Base-by-base conservation (phyloP, 2,797 vertebrate species). In the Anableps anableps region DNA sequence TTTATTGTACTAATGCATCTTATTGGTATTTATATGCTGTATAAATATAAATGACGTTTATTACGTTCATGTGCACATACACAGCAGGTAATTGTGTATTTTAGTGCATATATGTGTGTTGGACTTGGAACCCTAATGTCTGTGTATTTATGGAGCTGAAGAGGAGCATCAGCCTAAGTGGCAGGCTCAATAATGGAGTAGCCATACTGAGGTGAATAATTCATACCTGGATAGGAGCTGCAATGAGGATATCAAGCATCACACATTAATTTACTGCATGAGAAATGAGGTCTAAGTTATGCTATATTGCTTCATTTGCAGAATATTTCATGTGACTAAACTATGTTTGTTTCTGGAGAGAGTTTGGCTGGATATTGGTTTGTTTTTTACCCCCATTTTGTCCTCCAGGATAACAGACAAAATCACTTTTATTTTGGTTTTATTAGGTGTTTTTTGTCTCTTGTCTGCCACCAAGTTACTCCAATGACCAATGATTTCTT, bases 191-290 rank as follows among this genome's bases (percentile, higher is more conserved):
- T 94, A 92, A 93, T 93, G 89, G 93, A 93, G 92, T 70, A 90
- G 89, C 91, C 85, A 77, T 86, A 88, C 91, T 87, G 82, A 82
- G 85, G 91, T 94, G 88, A 95, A 95, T 95, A 92, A 94, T 95
- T 94, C 88, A 95, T 95, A 81, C 75, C 78, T 89, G 86, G 82
- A 88, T 85, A 83, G 91, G 82, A 88, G 91, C 87, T 88, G 38
- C 72, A 88, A 88, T 80, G 89, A 94, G 87, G 85, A 92, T 91
- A 91, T 88, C 81, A 88, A 88, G 80, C 88, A 83, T 76, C 89
- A 90, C 91, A 85, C 87, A 93, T 94, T 91, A 88, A 93, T 93
- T 89, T 89, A 91, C 84, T 87, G 85, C 85, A 85, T 66, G 68
- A 83, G 66, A 81, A 79, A 91, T 89, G 89, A 92, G 74, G 80